Conservation (phyloP, 2,113 vertebrate species). For the Neotragus pygmaeus region DNA sequence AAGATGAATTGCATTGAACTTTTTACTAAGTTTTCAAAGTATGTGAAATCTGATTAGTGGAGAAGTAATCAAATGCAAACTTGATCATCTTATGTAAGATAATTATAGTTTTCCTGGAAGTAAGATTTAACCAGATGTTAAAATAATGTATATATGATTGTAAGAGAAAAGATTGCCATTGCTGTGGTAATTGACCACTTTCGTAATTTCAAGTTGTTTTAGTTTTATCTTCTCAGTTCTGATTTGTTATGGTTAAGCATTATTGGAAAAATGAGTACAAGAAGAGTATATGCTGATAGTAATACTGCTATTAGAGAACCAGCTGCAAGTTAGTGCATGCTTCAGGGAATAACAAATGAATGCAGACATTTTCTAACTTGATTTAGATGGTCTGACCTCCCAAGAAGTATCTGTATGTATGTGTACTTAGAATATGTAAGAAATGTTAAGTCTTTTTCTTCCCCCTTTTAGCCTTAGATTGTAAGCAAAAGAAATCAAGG, state of each 20-base stretch:
- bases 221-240: slow-evolving; percentile 2
- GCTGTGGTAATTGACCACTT: not conserved
- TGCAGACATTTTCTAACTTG: not conserved
- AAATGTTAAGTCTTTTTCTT: slow-evolving; percentile 59
- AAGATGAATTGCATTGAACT: not conserved
- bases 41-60: not conserved
- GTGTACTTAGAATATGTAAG: not conserved
- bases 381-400: not conserved
- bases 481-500: slow-evolving; percentile 93
- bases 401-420: slow-evolving; percentile 18
- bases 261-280: not conserved
- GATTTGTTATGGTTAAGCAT: not conserved
- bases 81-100: not conserved
- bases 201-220: not conserved
- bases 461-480: slow-evolving; percentile 88
- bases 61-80: slow-evolving; percentile 34
- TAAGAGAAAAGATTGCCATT: slow-evolving; percentile 28
- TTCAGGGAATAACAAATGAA: not conserved
- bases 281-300: not conserved
- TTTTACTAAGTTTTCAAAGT: slow-evolving; percentile 29
- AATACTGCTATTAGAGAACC: not conserved
- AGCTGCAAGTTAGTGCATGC: slow-evolving; percentile 18
- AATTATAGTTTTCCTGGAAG: slow-evolving; percentile 27
- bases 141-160: not conserved
- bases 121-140: slow-evolving; percentile 23